Evolutionary conservation across 1,140 invertebrate genomes (phyloP).

Genomic region (Oreohelix idahoensis): DNA sequence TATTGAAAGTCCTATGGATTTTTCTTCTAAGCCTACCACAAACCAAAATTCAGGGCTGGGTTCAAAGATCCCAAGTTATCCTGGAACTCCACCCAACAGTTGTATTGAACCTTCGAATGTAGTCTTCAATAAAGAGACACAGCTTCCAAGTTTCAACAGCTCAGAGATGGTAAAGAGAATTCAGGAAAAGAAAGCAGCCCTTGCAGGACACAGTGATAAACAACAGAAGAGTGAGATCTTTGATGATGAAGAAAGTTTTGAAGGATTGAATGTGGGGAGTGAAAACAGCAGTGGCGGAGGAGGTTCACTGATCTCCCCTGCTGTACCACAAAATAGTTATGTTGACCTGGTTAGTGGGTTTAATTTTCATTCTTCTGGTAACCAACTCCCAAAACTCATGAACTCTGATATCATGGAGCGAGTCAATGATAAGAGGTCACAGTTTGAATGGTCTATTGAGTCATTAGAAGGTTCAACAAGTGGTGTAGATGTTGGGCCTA

Average conservation of each 20-base stretch:
- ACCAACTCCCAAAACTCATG: constrained; percentile 50
- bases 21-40: constrained; percentile 38
- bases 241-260: constrained; percentile 18
- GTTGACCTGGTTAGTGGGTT: constrained; percentile 5
- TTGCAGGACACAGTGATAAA: constrained; percentile 37
- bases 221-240: constrained; percentile 12
- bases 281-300: constrained; percentile 11
- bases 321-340: constrained; percentile 65
- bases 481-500: background rate
- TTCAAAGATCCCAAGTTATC: constrained; percentile 57
- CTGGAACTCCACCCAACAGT: constrained; percentile 66
- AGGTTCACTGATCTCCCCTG: constrained; percentile 48
- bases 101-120: constrained; percentile 53
- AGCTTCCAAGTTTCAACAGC: constrained; percentile 69
- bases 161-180: constrained; percentile 69
- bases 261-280: background rate
- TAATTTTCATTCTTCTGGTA: constrained; percentile 28
- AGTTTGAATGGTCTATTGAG: constrained; percentile 42
- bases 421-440: constrained; percentile 54
- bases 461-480: constrained; percentile 1
- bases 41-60: constrained; percentile 48
- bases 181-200: constrained; percentile 57
- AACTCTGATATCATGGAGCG: constrained; percentile 54
- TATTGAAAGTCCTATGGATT: constrained; percentile 34
- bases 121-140: constrained; percentile 48